Percentiles rank a stretch among this genome's conserved stretches.
Evolutionary conservation across 2,113 vertebrate species (phyloP).

Genomic region (Labeo catla): DNA sequence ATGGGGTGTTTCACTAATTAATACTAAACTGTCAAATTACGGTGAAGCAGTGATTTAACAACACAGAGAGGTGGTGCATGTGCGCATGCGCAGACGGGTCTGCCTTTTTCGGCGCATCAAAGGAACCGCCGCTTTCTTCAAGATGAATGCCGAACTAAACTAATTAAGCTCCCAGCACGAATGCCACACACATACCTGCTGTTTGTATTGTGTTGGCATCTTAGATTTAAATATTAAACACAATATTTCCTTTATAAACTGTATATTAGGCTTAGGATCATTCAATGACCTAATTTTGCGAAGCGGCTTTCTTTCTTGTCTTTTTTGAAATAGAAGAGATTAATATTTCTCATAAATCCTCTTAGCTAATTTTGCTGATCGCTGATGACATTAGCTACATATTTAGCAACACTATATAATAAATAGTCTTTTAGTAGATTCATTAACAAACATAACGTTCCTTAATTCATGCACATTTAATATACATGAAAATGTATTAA

Average conservation of each 20-base stretch:
- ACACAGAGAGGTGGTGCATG: conserved; percentile 39
- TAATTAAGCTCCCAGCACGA: conserved; percentile 44
- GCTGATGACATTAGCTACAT: not conserved
- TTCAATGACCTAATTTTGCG: conserved; percentile 18
- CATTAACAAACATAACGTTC: not conserved
- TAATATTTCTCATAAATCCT: not conserved
- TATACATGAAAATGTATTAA: not conserved
- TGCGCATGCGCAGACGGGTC: not conserved
- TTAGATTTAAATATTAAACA: conserved; percentile 21
- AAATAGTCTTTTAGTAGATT: not conserved
- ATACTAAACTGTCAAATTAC: conserved; percentile 60
- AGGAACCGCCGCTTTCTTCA: conserved; percentile 28
- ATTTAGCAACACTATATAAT: not conserved
- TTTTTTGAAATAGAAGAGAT: not conserved
- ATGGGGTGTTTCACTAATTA: conserved; percentile 51
- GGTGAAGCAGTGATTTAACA: conserved; percentile 56
- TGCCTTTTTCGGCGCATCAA: conserved; percentile 19
- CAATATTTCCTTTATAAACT: conserved; percentile 20
- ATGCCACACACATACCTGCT: conserved; percentile 42
- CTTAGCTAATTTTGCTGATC: not conserved
- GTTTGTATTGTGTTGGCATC: conserved; percentile 32
- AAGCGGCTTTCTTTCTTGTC: not conserved
- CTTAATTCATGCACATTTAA: not conserved
- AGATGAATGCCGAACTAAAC: conserved; percentile 45
- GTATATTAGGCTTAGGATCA: conserved; percentile 19